phyloP scores from a whole-genome alignment of 2,888 invertebrate species.

The Abrostola tripartita region DNA sequence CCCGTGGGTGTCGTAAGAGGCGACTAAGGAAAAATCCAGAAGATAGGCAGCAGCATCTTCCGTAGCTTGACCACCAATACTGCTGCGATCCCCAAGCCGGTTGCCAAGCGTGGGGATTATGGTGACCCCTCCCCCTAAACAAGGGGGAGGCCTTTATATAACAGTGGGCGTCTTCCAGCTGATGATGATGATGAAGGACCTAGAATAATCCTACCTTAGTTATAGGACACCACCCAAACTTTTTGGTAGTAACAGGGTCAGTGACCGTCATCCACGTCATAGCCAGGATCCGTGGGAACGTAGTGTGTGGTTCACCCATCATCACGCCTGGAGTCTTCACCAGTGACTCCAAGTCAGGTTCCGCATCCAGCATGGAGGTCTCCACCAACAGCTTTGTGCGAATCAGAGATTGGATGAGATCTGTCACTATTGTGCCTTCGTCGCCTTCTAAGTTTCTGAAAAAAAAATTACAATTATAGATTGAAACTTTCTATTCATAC shows the following conservation, averaged over 20 bases:
- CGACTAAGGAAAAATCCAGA: too few species aligned
- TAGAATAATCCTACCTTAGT: too few species aligned
- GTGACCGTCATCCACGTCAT: slow-evolving; percentile 77
- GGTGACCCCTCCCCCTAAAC: too few species aligned
- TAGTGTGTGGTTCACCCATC: slow-evolving; percentile 78
- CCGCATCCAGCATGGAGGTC: slow-evolving; percentile 72
- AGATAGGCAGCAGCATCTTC: too few species aligned
- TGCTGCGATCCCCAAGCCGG: too few species aligned
- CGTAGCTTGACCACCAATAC: too few species aligned
- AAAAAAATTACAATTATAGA: background rate
- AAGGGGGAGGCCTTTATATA: too few species aligned
- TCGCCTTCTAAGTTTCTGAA: slow-evolving; percentile 80
- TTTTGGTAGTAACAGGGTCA: slow-evolving; percentile 70
- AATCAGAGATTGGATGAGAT: slow-evolving; percentile 70
- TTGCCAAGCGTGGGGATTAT: too few species aligned
- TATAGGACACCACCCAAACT: slow-evolving; percentile 77
- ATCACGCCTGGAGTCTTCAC: slow-evolving; percentile 76
- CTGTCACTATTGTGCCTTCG: slow-evolving; percentile 68
- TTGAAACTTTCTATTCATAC: too few species aligned
- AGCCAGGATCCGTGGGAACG: slow-evolving; percentile 76
- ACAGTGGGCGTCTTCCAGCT: too few species aligned
- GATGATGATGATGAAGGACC: too few species aligned
- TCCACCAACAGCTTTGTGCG: slow-evolving; percentile 74
- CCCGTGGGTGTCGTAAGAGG: too few species aligned
- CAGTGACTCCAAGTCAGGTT: slow-evolving; percentile 76